These are phyloP conservation scores for Podargus strigoides DNA, from an alignment of 2,797 vertebrate species.

Conservation along the genomic window DNA sequence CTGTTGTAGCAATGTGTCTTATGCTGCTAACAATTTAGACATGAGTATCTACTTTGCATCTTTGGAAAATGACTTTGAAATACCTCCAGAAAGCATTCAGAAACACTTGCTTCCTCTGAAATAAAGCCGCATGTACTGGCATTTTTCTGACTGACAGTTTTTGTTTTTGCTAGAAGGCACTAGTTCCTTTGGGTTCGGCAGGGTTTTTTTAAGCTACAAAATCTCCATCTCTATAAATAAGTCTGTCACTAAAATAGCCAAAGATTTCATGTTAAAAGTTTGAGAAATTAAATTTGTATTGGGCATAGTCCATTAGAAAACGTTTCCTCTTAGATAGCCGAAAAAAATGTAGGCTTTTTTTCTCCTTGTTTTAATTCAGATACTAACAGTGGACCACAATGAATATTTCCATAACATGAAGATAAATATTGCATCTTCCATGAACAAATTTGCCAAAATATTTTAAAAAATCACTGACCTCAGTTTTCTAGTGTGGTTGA, in stretches of 20 bases:
- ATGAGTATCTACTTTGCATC: neutral
- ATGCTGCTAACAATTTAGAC: neutral
- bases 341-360: neutral
- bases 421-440: neutral
- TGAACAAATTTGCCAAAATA: neutral
- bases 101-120: neutral
- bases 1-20: neutral
- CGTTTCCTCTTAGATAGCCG: neutral
- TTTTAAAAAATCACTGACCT: neutral
- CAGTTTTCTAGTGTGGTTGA: neutral
- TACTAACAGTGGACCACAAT: neutral
- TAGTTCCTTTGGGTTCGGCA: neutral
- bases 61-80: neutral
- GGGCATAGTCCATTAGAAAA: neutral
- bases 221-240: neutral
- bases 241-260: neutral
- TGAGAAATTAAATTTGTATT: neutral
- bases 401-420: neutral
- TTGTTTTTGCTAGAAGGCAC: neutral
- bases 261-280: neutral
- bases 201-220: neutral
- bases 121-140: neutral
- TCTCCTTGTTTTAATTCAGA: neutral
- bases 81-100: neutral
- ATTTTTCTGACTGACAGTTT: neutral